Evolutionary conservation across 2,888 invertebrate genomes (phyloP).

Genomic region (Heliconius hortense): DNA sequence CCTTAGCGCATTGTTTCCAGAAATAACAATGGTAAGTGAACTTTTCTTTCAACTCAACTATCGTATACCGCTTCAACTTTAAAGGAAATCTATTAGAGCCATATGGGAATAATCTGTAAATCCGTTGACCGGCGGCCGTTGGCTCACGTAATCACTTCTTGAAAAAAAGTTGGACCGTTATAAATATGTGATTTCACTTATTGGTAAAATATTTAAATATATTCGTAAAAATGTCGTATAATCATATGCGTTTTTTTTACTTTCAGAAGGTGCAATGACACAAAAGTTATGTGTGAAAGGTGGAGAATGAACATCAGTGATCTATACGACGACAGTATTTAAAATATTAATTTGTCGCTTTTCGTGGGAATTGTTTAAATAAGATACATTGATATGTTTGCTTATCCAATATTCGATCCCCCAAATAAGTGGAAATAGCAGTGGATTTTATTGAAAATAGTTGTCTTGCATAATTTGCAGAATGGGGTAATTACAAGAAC

Average conservation of each 20-base stretch:
- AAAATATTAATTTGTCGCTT: neutral
- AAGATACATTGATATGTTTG: neutral
- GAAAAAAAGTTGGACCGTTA: neutral
- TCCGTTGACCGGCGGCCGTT: neutral
- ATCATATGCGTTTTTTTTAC: slow-evolving; percentile 42
- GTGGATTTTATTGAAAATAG: no score
- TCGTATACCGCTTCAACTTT: neutral
- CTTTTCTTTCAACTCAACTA: neutral
- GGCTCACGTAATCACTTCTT: no score
- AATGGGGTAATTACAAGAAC: no score
- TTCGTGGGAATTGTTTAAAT: neutral
- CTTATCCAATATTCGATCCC: no score
- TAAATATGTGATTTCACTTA: neutral
- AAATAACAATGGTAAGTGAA: slow-evolving; percentile 85
- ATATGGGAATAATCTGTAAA: neutral
- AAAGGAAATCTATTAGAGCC: neutral
- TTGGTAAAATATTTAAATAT: neutral
- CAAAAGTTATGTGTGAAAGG: slow-evolving; percentile 22
- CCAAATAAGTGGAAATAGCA: no score
- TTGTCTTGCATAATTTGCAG: no score
- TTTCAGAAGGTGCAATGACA: slow-evolving; percentile 77
- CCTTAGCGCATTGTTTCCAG: slow-evolving; percentile 91
- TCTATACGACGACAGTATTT: no score
- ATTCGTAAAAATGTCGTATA: neutral
- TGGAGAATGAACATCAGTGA: neutral